Conservation (phyloP, 2,888 invertebrate species). For the Plebejus melissa region DNA sequence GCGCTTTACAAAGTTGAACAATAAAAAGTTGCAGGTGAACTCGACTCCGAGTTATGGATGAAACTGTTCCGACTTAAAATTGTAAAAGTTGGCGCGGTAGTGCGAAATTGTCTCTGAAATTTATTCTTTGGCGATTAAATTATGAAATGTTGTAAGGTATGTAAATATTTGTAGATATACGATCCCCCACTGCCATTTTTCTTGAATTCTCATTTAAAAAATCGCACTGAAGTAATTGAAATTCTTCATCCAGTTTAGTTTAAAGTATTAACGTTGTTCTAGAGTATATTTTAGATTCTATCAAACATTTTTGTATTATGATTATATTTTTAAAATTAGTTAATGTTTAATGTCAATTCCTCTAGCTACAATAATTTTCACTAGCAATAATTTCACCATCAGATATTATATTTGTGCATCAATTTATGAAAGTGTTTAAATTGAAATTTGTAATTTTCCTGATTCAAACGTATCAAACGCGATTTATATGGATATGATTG, state of each 20-base stretch:
- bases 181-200: slow-evolving; percentile 25
- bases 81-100: slow-evolving; percentile 37
- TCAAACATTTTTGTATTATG: not conserved
- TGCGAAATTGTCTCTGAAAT: slow-evolving; percentile 35
- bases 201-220: not conserved
- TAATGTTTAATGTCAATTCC: not conserved
- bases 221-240: not conserved
- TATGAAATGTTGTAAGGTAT: slow-evolving; percentile 24
- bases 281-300: not conserved
- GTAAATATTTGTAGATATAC: slow-evolving; percentile 24
- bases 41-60: slow-evolving; percentile 36
- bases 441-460: not conserved
- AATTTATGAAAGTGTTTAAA: not conserved
- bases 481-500: not conserved
- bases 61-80: slow-evolving; percentile 38
- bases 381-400: not conserved
- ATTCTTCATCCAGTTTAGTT: not conserved
- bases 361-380: not conserved
- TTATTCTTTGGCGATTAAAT: slow-evolving; percentile 33
- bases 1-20: slow-evolving; percentile 38
- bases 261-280: not conserved
- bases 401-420: not conserved
- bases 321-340: not conserved
- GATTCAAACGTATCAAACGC: slow-evolving; percentile 12
- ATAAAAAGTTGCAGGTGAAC: slow-evolving; percentile 40